Base-by-base conservation (phyloP, 2,113 vertebrate species). In the Microcebus murinus region DNA sequence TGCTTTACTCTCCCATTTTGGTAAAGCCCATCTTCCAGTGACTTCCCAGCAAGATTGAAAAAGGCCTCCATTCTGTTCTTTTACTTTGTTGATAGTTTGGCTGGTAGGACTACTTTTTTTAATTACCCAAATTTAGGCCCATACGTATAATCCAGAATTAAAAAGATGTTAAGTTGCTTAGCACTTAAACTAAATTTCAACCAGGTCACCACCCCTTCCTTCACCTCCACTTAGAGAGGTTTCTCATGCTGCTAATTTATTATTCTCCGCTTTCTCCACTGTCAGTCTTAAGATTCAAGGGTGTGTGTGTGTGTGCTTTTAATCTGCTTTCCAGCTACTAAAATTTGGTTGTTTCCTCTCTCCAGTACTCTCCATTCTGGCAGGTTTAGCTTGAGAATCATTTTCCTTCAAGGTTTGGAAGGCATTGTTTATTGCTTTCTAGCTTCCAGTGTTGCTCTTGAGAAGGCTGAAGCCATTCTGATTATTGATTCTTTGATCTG, bases 351-450 rank as follows among this genome's bases (percentile, higher is more conserved):
- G 21, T 74, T 90, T 89, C 70, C 17, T 85, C 17, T 85, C 18
- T 76, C 48, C 31, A 29, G 0, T 92, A 31, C 52, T 70, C 31
- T 97, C 50, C 18, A 65, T 92, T 83, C 34, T 39, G 13, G 63
- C 50, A 36, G 36, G 59, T 81, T 96, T 92, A 63, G 20, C 65
- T 70, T 92, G 89, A 86, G 83, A 90, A 65, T 42, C 6, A 50
- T 85, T 87, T 74, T 50, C 50, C 31, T 96, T 79, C 65, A 57
- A 31, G 70, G 87, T 90, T 65, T 84, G 67, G 55, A 92, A 92
- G 48, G 70, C 36, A 42, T 45, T 83, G 27, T 73, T 59, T 68
- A 57, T 63, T 36, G 55, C 48, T 92, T n/a, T 76, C 61, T 88
- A 61, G 27, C 31, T 88, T 86, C 83, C 25, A 67, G 0, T 20